phyloP scores from a whole-genome alignment of 2,797 vertebrate genomes.

The Naso thynnoides region DNA sequence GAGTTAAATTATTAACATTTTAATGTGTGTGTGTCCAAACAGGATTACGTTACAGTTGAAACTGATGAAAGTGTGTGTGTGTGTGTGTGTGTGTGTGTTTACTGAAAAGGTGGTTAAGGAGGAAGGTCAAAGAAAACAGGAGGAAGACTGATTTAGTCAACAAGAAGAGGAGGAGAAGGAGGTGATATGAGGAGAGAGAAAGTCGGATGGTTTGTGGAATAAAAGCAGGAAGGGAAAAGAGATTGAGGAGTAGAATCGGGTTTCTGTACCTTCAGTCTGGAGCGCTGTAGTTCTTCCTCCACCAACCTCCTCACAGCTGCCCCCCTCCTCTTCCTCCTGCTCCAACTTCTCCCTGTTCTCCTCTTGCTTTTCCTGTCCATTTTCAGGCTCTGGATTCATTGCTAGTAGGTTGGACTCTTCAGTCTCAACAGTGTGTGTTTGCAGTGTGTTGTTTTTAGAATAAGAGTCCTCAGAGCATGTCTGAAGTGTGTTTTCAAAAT shows the following conservation, averaged over 20 bases:
- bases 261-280: constrained; percentile 70
- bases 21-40: too few relatives aligned
- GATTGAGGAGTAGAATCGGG: constrained; percentile 20
- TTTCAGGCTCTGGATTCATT: neutral
- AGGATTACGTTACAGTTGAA: too few relatives aligned
- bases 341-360: too few relatives aligned
- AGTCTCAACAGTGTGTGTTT: neutral
- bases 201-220: constrained; percentile 15
- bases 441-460: neutral
- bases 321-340: too few relatives aligned
- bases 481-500: too few relatives aligned
- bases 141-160: neutral
- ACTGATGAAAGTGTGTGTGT: neutral
- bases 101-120: neutral
- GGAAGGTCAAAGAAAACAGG: neutral
- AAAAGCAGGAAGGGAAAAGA: constrained; percentile 10
- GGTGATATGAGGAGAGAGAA: constrained; percentile 20
- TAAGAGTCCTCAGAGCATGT: too few relatives aligned
- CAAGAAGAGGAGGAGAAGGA: constrained; percentile 23
- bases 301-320: constrained; percentile 39
- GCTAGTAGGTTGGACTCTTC: neutral
- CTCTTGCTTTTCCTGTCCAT: neutral
- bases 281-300: constrained; percentile 41
- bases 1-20: too few relatives aligned
- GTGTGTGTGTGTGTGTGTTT: too few relatives aligned